Conservation (phyloP, 2,113 vertebrate genomes). For the Antechinus stuartii region DNA sequence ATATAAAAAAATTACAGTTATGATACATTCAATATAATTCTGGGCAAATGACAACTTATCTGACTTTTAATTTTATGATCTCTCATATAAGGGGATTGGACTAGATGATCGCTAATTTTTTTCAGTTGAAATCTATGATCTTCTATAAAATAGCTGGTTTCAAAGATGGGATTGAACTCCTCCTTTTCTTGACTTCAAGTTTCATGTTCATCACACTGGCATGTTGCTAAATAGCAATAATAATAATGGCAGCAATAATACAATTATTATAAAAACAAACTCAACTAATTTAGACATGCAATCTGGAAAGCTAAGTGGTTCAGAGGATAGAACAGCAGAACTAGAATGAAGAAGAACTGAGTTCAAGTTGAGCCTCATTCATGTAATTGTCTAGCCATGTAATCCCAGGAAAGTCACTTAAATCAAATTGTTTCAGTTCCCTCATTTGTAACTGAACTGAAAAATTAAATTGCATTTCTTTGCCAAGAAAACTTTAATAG, state of each 20-base stretch:
- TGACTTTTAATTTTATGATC: neutral
- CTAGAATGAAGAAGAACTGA: too few species aligned
- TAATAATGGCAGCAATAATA: neutral
- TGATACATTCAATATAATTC: neutral
- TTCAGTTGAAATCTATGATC: neutral
- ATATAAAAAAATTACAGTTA: neutral
- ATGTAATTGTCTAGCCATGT: too few species aligned
- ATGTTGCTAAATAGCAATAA: neutral
- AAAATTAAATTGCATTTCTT: neutral
- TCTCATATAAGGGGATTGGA: neutral
- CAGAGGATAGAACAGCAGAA: neutral
- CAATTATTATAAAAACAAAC: neutral
- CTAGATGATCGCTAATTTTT: neutral
- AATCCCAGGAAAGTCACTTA: too few species aligned
- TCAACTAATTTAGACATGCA: neutral
- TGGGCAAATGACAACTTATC: neutral
- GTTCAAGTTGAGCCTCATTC: too few species aligned
- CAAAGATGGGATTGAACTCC: neutral
- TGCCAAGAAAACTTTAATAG: neutral
- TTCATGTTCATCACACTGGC: neutral
- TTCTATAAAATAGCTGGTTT: neutral
- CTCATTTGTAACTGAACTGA: neutral
- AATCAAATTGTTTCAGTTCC: neutral
- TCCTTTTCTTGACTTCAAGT: neutral
- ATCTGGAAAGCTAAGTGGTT: neutral